Conservation (phyloP, 1,140 invertebrate species). For the Diabrotica undecimpunctata region DNA sequence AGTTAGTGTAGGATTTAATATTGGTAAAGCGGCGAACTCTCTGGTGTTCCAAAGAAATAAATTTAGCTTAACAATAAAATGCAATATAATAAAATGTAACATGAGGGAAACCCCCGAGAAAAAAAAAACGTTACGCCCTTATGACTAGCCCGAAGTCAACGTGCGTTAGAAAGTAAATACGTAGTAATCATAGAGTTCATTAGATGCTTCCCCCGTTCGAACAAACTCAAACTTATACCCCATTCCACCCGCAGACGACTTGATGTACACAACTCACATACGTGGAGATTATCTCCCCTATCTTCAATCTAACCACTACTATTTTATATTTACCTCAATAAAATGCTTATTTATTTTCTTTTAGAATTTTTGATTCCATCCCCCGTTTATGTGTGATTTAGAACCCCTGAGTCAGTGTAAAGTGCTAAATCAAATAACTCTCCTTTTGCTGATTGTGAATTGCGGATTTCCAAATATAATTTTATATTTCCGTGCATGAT, state of each 20-base stretch:
- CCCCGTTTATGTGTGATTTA: neutral
- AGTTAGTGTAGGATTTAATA: no score
- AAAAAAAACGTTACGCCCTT: conserved; percentile 1
- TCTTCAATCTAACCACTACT: conserved; percentile 16
- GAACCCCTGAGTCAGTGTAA: neutral
- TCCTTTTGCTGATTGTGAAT: no score
- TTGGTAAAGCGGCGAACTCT: no score
- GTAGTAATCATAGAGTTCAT: conserved; percentile 42
- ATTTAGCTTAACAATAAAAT: no score
- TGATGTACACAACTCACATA: conserved; percentile 10
- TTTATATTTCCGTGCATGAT: no score
- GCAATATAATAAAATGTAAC: no score
- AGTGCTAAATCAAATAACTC: no score
- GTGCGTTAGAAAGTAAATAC: conserved; percentile 41
- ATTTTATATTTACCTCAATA: conserved; percentile 24
- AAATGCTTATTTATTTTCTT: conserved; percentile 14
- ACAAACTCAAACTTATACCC: conserved; percentile 27
- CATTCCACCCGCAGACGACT: conserved; percentile 7
- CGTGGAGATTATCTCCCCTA: conserved; percentile 20
- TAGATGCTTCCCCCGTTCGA: conserved; percentile 31
- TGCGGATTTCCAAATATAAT: no score
- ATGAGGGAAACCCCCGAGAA: neutral
- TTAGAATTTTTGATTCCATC: neutral
- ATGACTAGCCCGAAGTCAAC: conserved; percentile 20
- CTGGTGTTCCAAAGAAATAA: no score